phyloP scores from a whole-genome alignment of 30 jellyfish, hydroid and myxozoan genomes.

The Aurelia sp. region DNA sequence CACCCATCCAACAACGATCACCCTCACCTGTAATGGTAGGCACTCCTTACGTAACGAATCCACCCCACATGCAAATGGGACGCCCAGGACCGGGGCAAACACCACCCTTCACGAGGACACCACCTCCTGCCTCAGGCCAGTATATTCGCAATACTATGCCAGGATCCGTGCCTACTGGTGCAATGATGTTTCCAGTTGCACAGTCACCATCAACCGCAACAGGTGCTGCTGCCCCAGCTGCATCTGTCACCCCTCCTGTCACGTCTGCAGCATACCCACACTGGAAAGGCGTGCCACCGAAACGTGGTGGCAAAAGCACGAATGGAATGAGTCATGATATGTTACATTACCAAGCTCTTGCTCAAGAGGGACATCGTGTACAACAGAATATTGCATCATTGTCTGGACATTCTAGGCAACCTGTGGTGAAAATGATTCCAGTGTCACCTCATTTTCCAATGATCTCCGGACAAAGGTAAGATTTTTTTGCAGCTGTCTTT shows the following conservation, averaged over 20 bases:
- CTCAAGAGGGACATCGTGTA: conserved; percentile 68
- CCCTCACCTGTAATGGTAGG: conserved; percentile 77
- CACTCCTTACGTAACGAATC: conserved; percentile 56
- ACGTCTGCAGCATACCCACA: conserved; percentile 53
- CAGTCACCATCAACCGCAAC: conserved; percentile 36
- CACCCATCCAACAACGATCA: conserved; percentile 76
- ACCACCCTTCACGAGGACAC: conserved; percentile 76
- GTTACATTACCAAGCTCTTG: conserved; percentile 62
- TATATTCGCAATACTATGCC: conserved; percentile 53
- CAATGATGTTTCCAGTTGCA: conserved; percentile 64
- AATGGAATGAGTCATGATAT: conserved; percentile 51
- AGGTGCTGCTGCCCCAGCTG: conserved; percentile 24
- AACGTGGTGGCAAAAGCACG: conserved; percentile 47
- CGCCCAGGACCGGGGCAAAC: conserved; percentile 77
- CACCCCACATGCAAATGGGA: conserved; percentile 56
- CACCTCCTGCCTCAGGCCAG: conserved; percentile 70
- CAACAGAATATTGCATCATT: conserved; percentile 64
- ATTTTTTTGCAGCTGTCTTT: neutral
- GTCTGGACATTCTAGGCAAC: conserved; percentile 32
- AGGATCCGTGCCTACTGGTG: conserved; percentile 59
- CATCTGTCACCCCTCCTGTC: conserved; percentile 44
- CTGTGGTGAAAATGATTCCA: conserved; percentile 64
- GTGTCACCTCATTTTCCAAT: conserved; percentile 71
- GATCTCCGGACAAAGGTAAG: conserved; percentile 69
- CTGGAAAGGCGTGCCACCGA: conserved; percentile 64